Evolutionary conservation across 2,113 vertebrate species (phyloP).

Genomic region (Callipepla squamata): DNA sequence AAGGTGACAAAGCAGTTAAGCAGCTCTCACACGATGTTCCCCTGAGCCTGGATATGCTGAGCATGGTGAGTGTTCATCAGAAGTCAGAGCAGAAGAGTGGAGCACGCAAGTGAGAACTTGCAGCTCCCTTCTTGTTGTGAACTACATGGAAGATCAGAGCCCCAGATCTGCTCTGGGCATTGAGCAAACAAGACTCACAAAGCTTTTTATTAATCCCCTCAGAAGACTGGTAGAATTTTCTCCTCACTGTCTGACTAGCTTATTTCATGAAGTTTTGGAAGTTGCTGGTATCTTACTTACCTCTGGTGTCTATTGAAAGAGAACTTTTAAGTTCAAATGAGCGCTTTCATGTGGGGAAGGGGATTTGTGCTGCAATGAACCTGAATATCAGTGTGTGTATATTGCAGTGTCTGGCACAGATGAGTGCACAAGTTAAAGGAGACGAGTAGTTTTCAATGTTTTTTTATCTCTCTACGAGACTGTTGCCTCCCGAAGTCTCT

Average conservation of each 20-base stretch:
- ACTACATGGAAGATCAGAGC: neutral
- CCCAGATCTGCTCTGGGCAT: neutral
- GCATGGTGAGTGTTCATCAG: conserved; percentile 81
- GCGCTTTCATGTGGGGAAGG: neutral
- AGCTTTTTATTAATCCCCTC: neutral
- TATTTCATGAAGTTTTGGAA: neutral
- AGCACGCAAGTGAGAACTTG: neutral
- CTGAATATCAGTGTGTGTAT: neutral
- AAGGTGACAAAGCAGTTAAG: conserved; percentile 71
- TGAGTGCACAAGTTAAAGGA: neutral
- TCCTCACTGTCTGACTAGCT: neutral
- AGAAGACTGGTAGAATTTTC: neutral
- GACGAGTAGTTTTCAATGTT: neutral
- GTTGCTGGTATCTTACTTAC: neutral
- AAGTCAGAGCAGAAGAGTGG: neutral
- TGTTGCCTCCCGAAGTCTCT: neutral
- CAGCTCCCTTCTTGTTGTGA: neutral
- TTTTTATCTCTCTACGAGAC: neutral
- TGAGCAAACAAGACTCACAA: neutral
- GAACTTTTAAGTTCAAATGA: neutral
- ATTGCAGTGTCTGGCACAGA: neutral
- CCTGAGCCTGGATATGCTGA: conserved; percentile 80
- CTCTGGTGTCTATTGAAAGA: neutral
- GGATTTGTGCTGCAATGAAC: accelerated
- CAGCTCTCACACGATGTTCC: conserved; percentile 80